Evolutionary conservation across 2,888 invertebrate genomes (phyloP).

Genomic region (Bombyx huttoni): DNA sequence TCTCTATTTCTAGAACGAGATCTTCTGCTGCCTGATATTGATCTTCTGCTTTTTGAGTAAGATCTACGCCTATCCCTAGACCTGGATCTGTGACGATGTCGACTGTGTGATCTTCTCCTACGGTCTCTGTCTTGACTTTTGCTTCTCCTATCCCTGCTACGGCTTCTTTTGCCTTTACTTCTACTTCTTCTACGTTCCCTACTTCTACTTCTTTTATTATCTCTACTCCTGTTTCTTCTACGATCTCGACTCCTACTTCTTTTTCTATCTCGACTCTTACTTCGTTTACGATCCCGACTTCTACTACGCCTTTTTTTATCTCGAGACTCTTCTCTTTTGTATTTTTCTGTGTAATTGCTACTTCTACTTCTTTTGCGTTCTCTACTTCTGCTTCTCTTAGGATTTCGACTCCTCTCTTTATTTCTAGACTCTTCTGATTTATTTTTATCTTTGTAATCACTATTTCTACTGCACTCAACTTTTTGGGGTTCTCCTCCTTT

Average conservation of each 20-base stretch:
- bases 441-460: conserved; percentile 17
- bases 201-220: conserved; percentile 26
- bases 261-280: conserved; percentile 24
- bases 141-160: conserved; percentile 16
- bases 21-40: conserved; percentile 23
- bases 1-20: conserved; percentile 32
- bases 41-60: conserved; percentile 19
- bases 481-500: conserved; percentile 10
- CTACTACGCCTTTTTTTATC: conserved; percentile 21
- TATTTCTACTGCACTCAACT: conserved; percentile 30
- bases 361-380: conserved; percentile 12
- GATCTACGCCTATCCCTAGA: conserved; percentile 29
- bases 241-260: conserved; percentile 26
- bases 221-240: conserved; percentile 25
- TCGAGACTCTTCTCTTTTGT: conserved; percentile 18
- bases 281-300: conserved; percentile 22
- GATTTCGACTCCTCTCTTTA: conserved; percentile 22
- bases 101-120: conserved; percentile 28
- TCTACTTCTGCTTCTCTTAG: conserved; percentile 24
- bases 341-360: conserved; percentile 19
- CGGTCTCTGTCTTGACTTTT: conserved; percentile 19
- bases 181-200: conserved; percentile 14
- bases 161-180: conserved; percentile 23
- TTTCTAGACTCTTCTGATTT: conserved; percentile 21
- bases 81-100: conserved; percentile 20